Percentiles rank a stretch among this genome's conserved stretches.
phyloP scores from a whole-genome alignment of 2,888 invertebrate genomes.

The Miltochrista miniata region DNA sequence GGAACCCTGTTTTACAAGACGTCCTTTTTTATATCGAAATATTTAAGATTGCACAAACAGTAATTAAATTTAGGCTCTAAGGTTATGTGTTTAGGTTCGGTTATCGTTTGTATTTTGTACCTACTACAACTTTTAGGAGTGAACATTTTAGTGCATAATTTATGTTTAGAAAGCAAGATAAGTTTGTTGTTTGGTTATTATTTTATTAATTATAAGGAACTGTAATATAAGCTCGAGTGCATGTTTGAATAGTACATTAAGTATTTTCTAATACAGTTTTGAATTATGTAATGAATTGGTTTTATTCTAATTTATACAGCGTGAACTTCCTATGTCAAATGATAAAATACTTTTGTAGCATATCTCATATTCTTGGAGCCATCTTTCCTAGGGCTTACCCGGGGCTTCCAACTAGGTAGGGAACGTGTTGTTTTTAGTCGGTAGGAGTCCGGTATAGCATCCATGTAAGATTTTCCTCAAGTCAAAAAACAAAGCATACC shows the following conservation, averaged over 20 bases:
- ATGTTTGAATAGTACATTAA: constrained; percentile 21
- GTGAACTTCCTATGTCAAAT: too few relatives aligned
- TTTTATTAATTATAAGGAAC: constrained; percentile 15
- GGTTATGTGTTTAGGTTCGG: not conserved
- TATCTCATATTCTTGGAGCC: too few relatives aligned
- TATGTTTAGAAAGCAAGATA: constrained; percentile 11
- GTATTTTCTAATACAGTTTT: constrained; percentile 26
- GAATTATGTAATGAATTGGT: not conserved
- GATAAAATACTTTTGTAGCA: too few relatives aligned
- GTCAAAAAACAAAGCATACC: too few relatives aligned
- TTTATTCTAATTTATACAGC: too few relatives aligned
- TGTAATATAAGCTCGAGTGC: constrained; percentile 17
- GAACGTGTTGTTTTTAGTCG: too few relatives aligned
- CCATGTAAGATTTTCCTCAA: too few relatives aligned
- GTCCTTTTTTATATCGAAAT: not conserved
- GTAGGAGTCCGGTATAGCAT: too few relatives aligned
- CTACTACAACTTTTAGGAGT: not conserved
- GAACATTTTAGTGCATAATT: constrained; percentile 19
- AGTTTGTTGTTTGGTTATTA: constrained; percentile 14
- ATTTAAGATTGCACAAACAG: not conserved
- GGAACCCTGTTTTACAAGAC: not conserved
- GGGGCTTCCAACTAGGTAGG: too few relatives aligned
- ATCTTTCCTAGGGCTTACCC: too few relatives aligned
- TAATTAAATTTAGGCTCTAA: not conserved
- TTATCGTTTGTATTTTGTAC: not conserved